Base-by-base conservation (phyloP, 2,888 invertebrate species). In the Saturnia japonica region DNA sequence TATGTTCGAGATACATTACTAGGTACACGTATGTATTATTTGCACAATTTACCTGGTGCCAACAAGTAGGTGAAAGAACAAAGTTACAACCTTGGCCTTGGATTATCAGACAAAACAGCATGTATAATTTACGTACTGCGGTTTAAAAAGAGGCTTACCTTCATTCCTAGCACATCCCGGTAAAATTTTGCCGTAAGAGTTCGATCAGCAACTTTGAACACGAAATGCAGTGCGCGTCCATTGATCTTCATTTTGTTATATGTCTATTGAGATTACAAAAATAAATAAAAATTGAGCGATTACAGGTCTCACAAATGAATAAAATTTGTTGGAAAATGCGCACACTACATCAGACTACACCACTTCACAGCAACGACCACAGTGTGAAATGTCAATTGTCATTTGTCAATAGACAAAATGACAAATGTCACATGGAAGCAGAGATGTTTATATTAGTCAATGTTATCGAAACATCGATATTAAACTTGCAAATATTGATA, bases 191-290 rank as follows among this genome's bases (percentile, higher is more conserved):
- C 96, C 25, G 98, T 98, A 75, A 96, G 95, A 42, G 96, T 96
- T 73, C 99, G 95, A 85, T 99, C 97, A 0, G 98, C 98, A 77
- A 99, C 96, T 95, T 99, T 99, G 85, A 99, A 98, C 2, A 99
- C 99, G 91, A 97, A 99, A 94, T 99, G 99, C 73, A 99, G 94
- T 22, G 98, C 97, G 82, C 99, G 95, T 71, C 97, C 97, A 69
- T 88, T 90, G 73, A 96, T 91, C 95, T 95, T 95, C 77, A 80
- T 91, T 74, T 34, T 42, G 57, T 51, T 64, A 42, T 60, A 67
- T 34, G 66, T 42, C 45, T 68, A 66, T 67, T 71, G 71, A 70
- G 68, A 68, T 69, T 57, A 70, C 68, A 54, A 70, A 54, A 9
- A 11, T 22, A 54, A n/a, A 22, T 9, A 22, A 22, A 54, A 22